These are phyloP conservation scores for Maconellicoccus hirsutus DNA, from an alignment of 1,140 invertebrate genomes.

Conservation along the genomic window DNA sequence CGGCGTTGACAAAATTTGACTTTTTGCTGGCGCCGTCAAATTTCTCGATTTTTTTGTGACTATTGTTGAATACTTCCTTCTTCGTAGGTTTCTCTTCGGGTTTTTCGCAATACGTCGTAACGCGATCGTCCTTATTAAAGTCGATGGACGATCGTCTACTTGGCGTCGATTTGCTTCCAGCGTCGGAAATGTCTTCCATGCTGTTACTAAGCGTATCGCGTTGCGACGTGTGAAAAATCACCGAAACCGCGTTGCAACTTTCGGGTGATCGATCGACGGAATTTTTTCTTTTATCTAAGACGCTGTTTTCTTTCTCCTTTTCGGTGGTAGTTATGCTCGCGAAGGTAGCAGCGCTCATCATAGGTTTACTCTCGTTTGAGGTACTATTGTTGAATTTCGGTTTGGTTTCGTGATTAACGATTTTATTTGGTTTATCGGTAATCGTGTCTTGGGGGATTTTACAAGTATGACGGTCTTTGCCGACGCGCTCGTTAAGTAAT, in stretches of 20 bases:
- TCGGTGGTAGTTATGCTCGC: background rate
- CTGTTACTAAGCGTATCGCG: background rate
- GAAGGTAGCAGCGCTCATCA: too few relatives aligned
- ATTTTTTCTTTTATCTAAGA: slow-evolving; percentile 11
- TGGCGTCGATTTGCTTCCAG: background rate
- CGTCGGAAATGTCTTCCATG: background rate
- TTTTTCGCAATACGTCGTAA: background rate
- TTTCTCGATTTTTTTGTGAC: background rate
- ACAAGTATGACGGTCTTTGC: background rate
- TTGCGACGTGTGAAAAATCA: background rate
- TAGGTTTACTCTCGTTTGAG: background rate
- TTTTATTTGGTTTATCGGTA: background rate
- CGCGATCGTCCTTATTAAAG: background rate
- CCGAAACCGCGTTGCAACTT: background rate
- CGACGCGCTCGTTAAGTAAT: background rate
- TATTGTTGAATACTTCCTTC: background rate
- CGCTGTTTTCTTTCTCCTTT: slow-evolving; percentile 1
- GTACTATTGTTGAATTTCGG: background rate
- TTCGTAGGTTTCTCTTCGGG: background rate
- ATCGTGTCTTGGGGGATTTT: background rate
- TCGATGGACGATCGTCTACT: background rate
- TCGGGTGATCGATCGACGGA: background rate
- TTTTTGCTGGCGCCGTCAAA: background rate
- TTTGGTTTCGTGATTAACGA: background rate
- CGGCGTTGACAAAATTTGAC: background rate